Evolutionary conservation across 1,140 invertebrate species (phyloP).

Genomic region (Notospermus geniculatus): DNA sequence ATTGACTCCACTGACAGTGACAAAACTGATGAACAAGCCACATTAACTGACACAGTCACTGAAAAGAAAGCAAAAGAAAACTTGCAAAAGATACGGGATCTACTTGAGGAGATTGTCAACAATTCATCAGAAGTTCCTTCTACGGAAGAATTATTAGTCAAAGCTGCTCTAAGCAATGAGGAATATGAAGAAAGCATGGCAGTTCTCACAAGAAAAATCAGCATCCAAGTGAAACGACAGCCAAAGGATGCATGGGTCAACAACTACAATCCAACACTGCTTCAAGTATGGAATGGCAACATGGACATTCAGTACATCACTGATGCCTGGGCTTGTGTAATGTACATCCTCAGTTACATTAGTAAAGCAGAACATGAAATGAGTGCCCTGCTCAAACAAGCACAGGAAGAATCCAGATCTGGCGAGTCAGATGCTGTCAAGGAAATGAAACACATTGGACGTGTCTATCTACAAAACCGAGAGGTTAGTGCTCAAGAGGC

Average conservation of each 20-base stretch:
- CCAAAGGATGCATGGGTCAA: conserved; percentile 8
- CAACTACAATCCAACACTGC: conserved; percentile 5
- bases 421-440: background rate
- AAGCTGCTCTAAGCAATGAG: background rate
- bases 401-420: background rate
- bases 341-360: conserved; percentile 8
- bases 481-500: conserved; percentile 9
- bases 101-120: background rate
- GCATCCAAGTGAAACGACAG: background rate
- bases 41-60: background rate
- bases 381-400: conserved; percentile 3
- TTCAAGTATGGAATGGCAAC: conserved; percentile 11
- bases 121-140: conserved; percentile 1
- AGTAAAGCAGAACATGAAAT: conserved; percentile 9
- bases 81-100: conserved; percentile 3
- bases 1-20: background rate
- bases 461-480: background rate
- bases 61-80: conserved; percentile 10
- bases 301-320: conserved; percentile 7
- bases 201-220: background rate
- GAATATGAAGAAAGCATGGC: background rate
- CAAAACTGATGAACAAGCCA: too few species aligned
- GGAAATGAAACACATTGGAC: conserved; percentile 3
- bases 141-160: conserved; percentile 4
- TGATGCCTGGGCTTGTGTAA: conserved; percentile 7